A percentile compares a stretch with the other conserved stretches of the same genome.
Conservation (phyloP, 2,113 vertebrate species). For the Stomatorhinus ivindoensis region DNA sequence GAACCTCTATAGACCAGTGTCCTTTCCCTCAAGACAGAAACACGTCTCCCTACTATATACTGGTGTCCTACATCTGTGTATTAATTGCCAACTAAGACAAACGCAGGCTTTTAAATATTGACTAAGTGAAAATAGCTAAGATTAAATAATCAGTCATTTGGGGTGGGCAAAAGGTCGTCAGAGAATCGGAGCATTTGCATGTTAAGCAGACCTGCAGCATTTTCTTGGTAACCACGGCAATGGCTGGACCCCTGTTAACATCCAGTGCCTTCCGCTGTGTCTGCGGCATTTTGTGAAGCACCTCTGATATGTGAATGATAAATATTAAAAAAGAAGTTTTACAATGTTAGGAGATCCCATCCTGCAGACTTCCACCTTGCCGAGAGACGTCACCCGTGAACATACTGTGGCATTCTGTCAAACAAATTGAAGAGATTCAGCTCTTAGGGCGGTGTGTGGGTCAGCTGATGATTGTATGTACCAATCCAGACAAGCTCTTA, state of each 20-base stretch:
- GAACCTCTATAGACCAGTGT: not conserved
- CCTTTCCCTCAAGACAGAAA: not conserved
- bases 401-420: not conserved
- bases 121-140: conserved; percentile 2
- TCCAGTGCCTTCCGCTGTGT: not conserved
- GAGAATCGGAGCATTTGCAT: not conserved
- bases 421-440: not conserved
- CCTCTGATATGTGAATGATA: not conserved
- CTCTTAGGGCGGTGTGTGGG: not conserved
- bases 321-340: no score
- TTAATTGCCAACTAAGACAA: conserved; percentile 15
- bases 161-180: not conserved
- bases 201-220: not conserved
- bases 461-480: not conserved
- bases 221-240: not conserved
- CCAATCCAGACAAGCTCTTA: no score
- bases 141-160: conserved; percentile 15
- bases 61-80: not conserved
- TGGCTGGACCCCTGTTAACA: not conserved
- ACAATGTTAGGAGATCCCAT: not conserved
- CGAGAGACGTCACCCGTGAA: not conserved
- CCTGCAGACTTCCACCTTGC: not conserved
- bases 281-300: not conserved
- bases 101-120: conserved; percentile 13
- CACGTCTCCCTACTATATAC: not conserved